Evolutionary conservation across 2,797 vertebrate species (phyloP), one percentile per base, ranked within the genome.

Genomic region (Synanceia verrucosa): DNA sequence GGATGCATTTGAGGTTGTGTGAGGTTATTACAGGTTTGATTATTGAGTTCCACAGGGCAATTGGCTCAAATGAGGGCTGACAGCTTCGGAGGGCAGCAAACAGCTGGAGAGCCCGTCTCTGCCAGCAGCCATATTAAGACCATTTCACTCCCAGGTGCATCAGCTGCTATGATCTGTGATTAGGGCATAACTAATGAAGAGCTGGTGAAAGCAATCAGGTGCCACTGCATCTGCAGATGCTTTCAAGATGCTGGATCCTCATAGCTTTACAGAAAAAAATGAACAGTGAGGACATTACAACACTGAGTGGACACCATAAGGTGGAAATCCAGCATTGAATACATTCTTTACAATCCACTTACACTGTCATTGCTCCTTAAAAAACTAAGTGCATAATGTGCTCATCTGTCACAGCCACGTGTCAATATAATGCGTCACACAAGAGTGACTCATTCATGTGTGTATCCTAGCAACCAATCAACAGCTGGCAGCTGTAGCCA

Each of bases 141-240:
- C 84, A 80, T 88, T 88, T 83, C 86, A 76, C 85, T 92, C 91
- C 86, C 91, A 88, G 88, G 89, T 89, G 88, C 82, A 85, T 90
- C 78, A 60, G 89, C 81, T 80, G 90, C 88, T 92, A 88, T 91
- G 91, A 94, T 94, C 90, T 90, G 83, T 91, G 91, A 94, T 93
- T 91, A 92, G 85, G 81, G 83, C 86, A 82, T 85, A 88, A 88
- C 85, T 94, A 92, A 94, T 94, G 90, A 93, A 94, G 90, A 84
- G 81, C 39, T 92, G 92, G 91, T 93, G 89, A 89, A 90, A 88
- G 86, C 90, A 88, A 94, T 93, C 88, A 89, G 82, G 84, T 89
- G 80, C 87, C 78, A 79, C 72, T 48, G 72, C 86, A 85, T 88
- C 83, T 79, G 83, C 70, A 84, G 81, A 85, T 39, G 52, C 81